Conservation (phyloP, 2,113 vertebrate species). For the Myrmecophaga tridactyla region DNA sequence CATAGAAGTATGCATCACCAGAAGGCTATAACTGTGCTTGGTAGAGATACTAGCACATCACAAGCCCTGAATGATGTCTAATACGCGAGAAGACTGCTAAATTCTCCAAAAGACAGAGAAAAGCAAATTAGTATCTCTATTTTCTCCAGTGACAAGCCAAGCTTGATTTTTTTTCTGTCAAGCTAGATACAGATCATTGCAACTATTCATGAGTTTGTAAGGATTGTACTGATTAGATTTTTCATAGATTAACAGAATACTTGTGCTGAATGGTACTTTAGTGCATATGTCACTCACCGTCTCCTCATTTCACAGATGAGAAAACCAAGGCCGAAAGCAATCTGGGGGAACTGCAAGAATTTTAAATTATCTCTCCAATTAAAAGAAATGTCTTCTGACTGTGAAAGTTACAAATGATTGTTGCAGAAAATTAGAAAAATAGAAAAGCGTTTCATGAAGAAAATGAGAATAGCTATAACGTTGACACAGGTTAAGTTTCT, state of each 20-base stretch:
- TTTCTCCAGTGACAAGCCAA: slow-evolving; percentile 44
- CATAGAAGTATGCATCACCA: not conserved
- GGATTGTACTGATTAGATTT: slow-evolving; percentile 50
- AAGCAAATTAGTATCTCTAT: slow-evolving; percentile 77
- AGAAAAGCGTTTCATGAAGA: slow-evolving; percentile 21
- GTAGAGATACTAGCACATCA: not conserved
- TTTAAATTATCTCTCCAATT: slow-evolving; percentile 48
- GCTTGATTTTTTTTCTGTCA: slow-evolving; percentile 77
- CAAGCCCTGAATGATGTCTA: not conserved
- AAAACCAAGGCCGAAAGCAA: slow-evolving; percentile 29
- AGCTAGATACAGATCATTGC: slow-evolving; percentile 69
- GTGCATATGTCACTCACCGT: not conserved
- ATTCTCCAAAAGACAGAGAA: slow-evolving; percentile 74
- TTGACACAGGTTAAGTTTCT: not conserved
- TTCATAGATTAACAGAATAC: slow-evolving; percentile 53
- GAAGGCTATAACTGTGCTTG: not conserved
- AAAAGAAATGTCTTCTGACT: slow-evolving; percentile 48
- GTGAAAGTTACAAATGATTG: slow-evolving; percentile 11
- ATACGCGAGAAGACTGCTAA: slow-evolving; percentile 53
- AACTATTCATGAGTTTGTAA: slow-evolving; percentile 41
- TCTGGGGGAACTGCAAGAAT: not conserved
- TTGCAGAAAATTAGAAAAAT: slow-evolving; percentile 27
- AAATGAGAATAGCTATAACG: slow-evolving; percentile 12
- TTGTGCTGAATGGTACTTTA: slow-evolving; percentile 25
- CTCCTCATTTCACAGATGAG: slow-evolving; percentile 46